These are phyloP conservation scores for Montipora cactus DNA, from an alignment of 64 coral and sea anemone genomes.

Conservation along the genomic window DNA sequence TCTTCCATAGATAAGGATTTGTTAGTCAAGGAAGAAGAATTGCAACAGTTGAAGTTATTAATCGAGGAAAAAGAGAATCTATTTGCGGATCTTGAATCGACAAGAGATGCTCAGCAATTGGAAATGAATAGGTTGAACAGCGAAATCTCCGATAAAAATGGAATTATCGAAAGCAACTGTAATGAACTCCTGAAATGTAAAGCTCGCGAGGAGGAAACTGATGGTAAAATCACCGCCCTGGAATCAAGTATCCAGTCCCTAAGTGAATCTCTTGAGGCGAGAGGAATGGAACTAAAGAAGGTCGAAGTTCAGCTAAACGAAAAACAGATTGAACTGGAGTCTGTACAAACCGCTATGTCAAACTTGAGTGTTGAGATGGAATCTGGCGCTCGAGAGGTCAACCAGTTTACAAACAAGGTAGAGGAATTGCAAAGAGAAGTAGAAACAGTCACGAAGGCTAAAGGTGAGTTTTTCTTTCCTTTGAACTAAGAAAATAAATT, in stretches of 20 bases:
- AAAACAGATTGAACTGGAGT: constrained; percentile 51
- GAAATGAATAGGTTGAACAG: background rate
- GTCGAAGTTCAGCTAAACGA: constrained; percentile 47
- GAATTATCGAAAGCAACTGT: constrained; percentile 43
- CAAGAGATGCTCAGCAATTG: background rate
- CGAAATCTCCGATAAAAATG: constrained; percentile 17
- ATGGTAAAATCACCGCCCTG: constrained; percentile 44
- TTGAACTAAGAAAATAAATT: no score
- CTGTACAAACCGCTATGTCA: constrained; percentile 66
- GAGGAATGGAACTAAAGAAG: constrained; percentile 64
- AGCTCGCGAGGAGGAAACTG: constrained; percentile 25
- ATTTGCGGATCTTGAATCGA: background rate
- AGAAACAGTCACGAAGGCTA: background rate
- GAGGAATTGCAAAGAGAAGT: constrained; percentile 70
- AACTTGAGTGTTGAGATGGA: constrained; percentile 62
- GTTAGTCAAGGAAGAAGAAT: constrained; percentile 31
- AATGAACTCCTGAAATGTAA: constrained; percentile 64
- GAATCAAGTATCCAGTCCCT: constrained; percentile 51
- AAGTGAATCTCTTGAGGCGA: constrained; percentile 58
- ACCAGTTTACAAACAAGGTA: constrained; percentile 39
- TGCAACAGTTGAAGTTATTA: constrained; percentile 5
- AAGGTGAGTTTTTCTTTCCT: background rate
- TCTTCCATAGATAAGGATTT: constrained; percentile 71
- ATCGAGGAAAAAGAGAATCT: constrained; percentile 27
- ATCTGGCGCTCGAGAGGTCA: constrained; percentile 37